Percentiles rank a stretch among this genome's conserved stretches.
These are phyloP conservation scores for Hyperoplus lanceolatus DNA, from an alignment of 2,797 vertebrate genomes.

Conservation along the genomic window DNA sequence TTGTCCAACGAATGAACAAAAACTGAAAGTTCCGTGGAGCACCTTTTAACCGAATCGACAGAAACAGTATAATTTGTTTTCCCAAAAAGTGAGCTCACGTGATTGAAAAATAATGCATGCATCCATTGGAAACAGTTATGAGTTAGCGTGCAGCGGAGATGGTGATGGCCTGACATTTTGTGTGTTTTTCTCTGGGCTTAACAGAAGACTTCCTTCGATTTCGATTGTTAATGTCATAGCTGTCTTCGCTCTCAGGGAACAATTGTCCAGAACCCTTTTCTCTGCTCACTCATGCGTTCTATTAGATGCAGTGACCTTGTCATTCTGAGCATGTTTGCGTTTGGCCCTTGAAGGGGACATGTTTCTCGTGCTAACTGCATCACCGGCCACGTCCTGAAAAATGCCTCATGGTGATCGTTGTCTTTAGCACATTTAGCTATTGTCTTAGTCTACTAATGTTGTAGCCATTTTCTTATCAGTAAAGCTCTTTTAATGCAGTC, in stretches of 20 bases:
- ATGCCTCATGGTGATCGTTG: neutral
- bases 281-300: neutral
- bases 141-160: neutral
- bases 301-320: slow-evolving; percentile 7
- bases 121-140: too few species aligned
- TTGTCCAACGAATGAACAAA: too few species aligned
- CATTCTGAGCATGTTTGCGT: neutral
- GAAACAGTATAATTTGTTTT: too few species aligned
- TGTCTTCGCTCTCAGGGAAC: neutral
- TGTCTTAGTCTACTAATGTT: neutral
- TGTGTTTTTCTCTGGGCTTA: neutral
- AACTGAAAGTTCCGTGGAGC: too few species aligned
- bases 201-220: neutral
- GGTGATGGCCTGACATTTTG: neutral
- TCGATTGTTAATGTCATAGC: slow-evolving; percentile 15
- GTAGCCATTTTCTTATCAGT: neutral
- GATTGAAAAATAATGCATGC: too few species aligned
- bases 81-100: too few species aligned
- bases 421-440: neutral
- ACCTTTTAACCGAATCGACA: too few species aligned
- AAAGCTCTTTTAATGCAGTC: neutral
- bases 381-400: neutral
- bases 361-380: neutral
- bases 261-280: neutral
- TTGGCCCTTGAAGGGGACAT: neutral